A percentile compares a stretch with the other conserved stretches of the same genome.
Evolutionary conservation across 2,113 vertebrate species (phyloP).

Genomic region (Marmota flaviventris): DNA sequence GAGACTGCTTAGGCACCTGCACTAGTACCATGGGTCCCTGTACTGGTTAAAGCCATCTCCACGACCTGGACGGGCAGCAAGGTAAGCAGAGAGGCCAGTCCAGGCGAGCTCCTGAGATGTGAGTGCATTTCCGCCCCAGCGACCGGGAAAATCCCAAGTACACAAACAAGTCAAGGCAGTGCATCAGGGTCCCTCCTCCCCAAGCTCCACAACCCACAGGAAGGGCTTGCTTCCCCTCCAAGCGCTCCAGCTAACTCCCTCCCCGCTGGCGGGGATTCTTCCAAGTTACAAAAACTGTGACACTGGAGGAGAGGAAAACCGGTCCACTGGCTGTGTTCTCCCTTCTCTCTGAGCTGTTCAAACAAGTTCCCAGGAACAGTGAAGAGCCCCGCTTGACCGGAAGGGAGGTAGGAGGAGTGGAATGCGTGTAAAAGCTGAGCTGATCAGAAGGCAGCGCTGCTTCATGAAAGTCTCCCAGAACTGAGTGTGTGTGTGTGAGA

Average conservation of each 20-base stretch:
- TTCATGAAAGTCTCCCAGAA: slow-evolving; percentile 86
- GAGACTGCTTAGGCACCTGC: slow-evolving; percentile 81
- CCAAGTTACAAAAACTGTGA: slow-evolving; percentile 67
- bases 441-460: slow-evolving; percentile 87
- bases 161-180: slow-evolving; percentile 79
- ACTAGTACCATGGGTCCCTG: slow-evolving; percentile 78
- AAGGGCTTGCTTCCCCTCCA: slow-evolving; percentile 74
- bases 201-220: slow-evolving; percentile 42
- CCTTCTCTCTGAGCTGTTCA: slow-evolving; percentile 62
- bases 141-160: slow-evolving; percentile 81
- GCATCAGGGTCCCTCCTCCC: slow-evolving; percentile 70
- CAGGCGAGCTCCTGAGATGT: slow-evolving; percentile 77
- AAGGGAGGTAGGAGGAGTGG: slow-evolving; percentile 86
- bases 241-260: slow-evolving; percentile 70
- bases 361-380: slow-evolving; percentile 78
- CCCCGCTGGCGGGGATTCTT: slow-evolving; percentile 30
- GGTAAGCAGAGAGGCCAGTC: slow-evolving; percentile 84
- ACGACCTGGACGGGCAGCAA: slow-evolving; percentile 78
- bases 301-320: slow-evolving; percentile 74
- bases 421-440: slow-evolving; percentile 82
- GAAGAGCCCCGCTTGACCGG: slow-evolving; percentile 77
- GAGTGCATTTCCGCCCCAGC: slow-evolving; percentile 79
- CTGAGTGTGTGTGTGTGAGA: slow-evolving; percentile 59
- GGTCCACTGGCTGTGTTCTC: slow-evolving; percentile 70
- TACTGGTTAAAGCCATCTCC: slow-evolving; percentile 81